These are phyloP conservation scores for Lutjanus argentimaculatus DNA, from an alignment of 2,797 vertebrate genomes.

Conservation along the genomic window DNA sequence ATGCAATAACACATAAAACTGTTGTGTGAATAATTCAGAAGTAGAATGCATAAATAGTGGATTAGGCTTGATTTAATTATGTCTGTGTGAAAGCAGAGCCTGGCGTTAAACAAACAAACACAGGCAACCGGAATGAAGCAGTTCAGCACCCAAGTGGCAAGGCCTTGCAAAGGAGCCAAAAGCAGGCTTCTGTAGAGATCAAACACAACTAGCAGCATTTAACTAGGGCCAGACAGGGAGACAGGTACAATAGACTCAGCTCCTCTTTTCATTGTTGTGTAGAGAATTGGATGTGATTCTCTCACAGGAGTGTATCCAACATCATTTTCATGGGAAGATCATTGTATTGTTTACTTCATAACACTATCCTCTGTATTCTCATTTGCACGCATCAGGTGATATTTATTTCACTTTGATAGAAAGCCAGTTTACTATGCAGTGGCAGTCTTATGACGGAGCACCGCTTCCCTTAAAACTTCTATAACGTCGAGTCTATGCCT, in stretches of 20 bases:
- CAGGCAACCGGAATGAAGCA: constrained; percentile 76
- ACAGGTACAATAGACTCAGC: constrained; percentile 56
- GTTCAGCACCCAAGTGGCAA: constrained; percentile 75
- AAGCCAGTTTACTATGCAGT: constrained; percentile 1
- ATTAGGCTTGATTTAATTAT: constrained; percentile 90
- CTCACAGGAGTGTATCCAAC: constrained; percentile 53
- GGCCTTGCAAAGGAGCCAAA: constrained; percentile 71
- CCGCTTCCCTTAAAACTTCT: constrained; percentile 6
- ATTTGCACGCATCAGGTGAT: constrained; percentile 48
- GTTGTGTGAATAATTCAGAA: constrained; percentile 88
- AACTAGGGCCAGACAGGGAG: constrained; percentile 57
- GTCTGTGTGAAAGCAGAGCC: constrained; percentile 79
- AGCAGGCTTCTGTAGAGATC: constrained; percentile 71
- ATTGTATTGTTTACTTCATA: constrained; percentile 55
- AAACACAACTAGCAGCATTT: constrained; percentile 69
- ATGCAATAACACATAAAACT: constrained; percentile 87
- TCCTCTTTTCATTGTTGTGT: constrained; percentile 46
- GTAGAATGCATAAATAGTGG: constrained; percentile 87
- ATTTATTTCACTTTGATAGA: constrained; percentile 45
- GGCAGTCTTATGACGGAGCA: background rate
- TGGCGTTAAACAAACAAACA: constrained; percentile 83
- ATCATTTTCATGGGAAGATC: constrained; percentile 49
- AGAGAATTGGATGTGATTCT: constrained; percentile 53
- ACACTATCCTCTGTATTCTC: constrained; percentile 31
- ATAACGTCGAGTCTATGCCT: constrained; percentile 16